Evolutionary conservation across 2,888 invertebrate species (phyloP).

Genomic region (Eupithecia abbreviata): DNA sequence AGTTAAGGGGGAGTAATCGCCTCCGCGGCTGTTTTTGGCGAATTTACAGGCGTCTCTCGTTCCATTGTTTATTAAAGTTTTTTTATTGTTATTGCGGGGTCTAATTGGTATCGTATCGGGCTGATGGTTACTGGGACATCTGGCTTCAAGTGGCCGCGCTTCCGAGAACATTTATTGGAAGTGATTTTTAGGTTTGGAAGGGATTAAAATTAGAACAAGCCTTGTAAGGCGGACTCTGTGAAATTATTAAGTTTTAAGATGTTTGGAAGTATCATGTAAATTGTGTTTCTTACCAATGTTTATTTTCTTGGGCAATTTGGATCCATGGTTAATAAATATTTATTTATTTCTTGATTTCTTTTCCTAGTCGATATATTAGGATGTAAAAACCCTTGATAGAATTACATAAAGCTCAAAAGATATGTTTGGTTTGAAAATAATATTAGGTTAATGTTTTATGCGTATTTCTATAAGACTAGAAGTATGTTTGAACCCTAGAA

Average conservation of each 20-base stretch:
- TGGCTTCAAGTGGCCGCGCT: slow-evolving; percentile 1
- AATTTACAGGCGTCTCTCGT: slow-evolving; percentile 69
- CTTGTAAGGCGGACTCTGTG: background rate
- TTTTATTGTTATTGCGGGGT: slow-evolving; percentile 34
- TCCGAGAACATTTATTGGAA: slow-evolving; percentile 1
- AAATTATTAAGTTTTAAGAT: background rate
- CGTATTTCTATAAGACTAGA: too few relatives aligned
- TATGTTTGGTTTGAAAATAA: too few relatives aligned
- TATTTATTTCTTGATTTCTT: background rate
- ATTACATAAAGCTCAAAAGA: too few relatives aligned
- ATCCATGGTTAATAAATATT: too few relatives aligned
- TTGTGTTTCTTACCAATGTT: too few relatives aligned
- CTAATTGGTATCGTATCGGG: slow-evolving; percentile 15
- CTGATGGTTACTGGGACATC: slow-evolving; percentile 7
- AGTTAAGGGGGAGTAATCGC: slow-evolving; percentile 71
- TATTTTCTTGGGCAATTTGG: too few relatives aligned
- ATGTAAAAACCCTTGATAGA: background rate
- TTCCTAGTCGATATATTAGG: background rate
- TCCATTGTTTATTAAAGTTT: slow-evolving; percentile 77
- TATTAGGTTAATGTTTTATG: too few relatives aligned
- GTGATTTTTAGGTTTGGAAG: background rate
- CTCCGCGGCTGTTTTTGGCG: slow-evolving; percentile 64
- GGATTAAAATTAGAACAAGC: background rate
- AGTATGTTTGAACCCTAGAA: too few relatives aligned
- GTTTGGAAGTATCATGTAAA: background rate